Percentiles rank a stretch among this genome's conserved stretches.
Evolutionary conservation across 2,888 invertebrate genomes (phyloP).

Genomic region (Exephanes ischioxanthus): DNA sequence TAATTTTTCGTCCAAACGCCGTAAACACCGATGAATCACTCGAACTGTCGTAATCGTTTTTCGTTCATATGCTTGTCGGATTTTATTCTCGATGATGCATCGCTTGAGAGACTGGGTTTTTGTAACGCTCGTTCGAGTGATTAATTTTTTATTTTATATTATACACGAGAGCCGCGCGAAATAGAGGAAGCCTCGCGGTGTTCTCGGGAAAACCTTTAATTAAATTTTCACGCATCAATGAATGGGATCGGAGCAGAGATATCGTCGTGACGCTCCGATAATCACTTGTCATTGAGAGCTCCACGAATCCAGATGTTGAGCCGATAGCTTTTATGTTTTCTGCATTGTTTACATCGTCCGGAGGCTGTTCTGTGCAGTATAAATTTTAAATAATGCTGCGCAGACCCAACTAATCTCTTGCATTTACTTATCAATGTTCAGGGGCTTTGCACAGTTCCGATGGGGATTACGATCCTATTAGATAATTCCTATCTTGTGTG

Average conservation of each 20-base stretch:
- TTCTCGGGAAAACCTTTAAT: slow-evolving; percentile 18
- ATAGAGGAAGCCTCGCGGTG: slow-evolving; percentile 5
- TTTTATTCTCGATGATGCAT: not conserved
- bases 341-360: not conserved
- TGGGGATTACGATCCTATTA: not conserved
- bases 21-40: slow-evolving; percentile 15
- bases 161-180: not conserved
- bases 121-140: not conserved
- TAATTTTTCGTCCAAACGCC: slow-evolving; percentile 61
- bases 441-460: not conserved
- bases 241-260: not conserved
- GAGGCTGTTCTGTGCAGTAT: not conserved
- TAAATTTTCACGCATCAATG: slow-evolving; percentile 5
- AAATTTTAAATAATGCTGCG: not conserved
- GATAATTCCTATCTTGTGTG: not conserved
- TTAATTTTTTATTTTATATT: slow-evolving; percentile 2
- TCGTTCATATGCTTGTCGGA: not conserved
- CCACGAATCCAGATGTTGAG: not conserved
- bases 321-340: not conserved
- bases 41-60: not conserved
- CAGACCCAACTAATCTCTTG: not conserved
- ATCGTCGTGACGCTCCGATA: not conserved
- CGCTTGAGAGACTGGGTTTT: not conserved
- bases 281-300: not conserved
- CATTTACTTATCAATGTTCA: not conserved